Evolutionary conservation across 1,140 invertebrate genomes (phyloP).

Genomic region (Caenorhabditis inopinata): DNA sequence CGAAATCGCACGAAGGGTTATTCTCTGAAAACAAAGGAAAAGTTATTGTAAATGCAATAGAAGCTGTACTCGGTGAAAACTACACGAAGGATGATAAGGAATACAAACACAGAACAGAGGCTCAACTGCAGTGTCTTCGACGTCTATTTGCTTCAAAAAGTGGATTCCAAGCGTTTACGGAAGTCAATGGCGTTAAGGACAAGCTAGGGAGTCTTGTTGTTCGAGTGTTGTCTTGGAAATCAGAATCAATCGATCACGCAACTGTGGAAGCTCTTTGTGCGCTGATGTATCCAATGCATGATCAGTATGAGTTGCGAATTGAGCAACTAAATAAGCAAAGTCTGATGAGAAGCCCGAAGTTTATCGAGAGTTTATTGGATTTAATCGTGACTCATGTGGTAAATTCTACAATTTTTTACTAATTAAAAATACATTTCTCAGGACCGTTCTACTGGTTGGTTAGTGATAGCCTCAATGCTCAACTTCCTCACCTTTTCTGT

Average conservation of each 20-base stretch:
- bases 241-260: conserved; percentile 87
- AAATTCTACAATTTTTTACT: conserved; percentile 68
- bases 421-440: conserved; percentile 67
- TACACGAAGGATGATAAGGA: conserved; percentile 52
- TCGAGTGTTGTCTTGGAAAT: conserved; percentile 82
- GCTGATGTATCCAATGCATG: conserved; percentile 97
- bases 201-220: conserved; percentile 87
- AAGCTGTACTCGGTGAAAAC: conserved; percentile 74
- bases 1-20: conserved; percentile 77
- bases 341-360: conserved; percentile 84
- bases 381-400: conserved; percentile 95
- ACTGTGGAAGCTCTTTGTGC: conserved; percentile 88
- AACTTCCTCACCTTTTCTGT: conserved; percentile 98
- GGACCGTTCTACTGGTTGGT: conserved; percentile 75
- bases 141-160: conserved; percentile 92
- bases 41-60: conserved; percentile 80
- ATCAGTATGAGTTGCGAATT: conserved; percentile 86
- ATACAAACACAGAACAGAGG: conserved; percentile 75
- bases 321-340: conserved; percentile 97
- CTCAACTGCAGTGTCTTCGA: conserved; percentile 88
- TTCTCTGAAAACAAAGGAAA: conserved; percentile 99
- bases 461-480: conserved; percentile 82
- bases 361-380: conserved; percentile 87
- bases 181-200: conserved; percentile 77
- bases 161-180: conserved; percentile 71